Percentiles rank a stretch among this genome's conserved stretches.
These are phyloP conservation scores for Drosophila anomelani DNA, from an alignment of 2,888 invertebrate genomes.

Conservation along the genomic window DNA sequence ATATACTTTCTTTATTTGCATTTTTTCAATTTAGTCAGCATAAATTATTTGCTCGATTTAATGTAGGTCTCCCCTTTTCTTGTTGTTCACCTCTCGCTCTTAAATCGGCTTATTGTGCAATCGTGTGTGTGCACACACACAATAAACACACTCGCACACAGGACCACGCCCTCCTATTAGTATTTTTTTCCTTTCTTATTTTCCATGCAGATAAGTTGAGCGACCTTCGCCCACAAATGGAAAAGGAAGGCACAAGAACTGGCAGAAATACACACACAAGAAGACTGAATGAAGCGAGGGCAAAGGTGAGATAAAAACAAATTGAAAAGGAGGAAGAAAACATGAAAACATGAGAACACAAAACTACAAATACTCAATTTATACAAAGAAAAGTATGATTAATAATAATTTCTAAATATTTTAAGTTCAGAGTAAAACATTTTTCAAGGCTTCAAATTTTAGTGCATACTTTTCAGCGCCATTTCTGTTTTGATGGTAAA, in stretches of 20 bases:
- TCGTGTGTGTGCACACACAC: conserved; percentile 67
- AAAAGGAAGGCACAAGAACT: conserved; percentile 11
- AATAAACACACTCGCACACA: conserved; percentile 30
- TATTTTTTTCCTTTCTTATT: conserved; percentile 47
- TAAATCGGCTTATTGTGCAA: conserved; percentile 74
- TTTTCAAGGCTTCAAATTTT: too few species aligned
- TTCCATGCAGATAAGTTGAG: conserved; percentile 69
- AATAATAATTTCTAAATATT: too few species aligned
- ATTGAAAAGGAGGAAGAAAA: conserved; percentile 52
- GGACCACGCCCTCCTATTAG: conserved; percentile 40
- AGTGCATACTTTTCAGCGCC: background rate
- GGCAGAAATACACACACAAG: conserved; percentile 14
- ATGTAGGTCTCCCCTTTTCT: conserved; percentile 33
- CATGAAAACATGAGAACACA: conserved; percentile 1
- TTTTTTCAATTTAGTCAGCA: conserved; percentile 51
- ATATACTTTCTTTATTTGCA: conserved; percentile 26
- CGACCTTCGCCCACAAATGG: conserved; percentile 77
- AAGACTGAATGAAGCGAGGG: conserved; percentile 38
- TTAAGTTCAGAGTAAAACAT: background rate
- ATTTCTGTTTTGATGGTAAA: background rate
- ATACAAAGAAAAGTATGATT: too few species aligned
- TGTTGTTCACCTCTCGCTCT: conserved; percentile 7
- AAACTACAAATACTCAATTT: background rate
- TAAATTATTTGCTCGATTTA: conserved; percentile 70
- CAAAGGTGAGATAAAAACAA: conserved; percentile 59